Percentiles rank a stretch among this genome's conserved stretches.
Evolutionary conservation across 2,888 invertebrate genomes (phyloP).

Genomic region (Lycophotia porphyrea): DNA sequence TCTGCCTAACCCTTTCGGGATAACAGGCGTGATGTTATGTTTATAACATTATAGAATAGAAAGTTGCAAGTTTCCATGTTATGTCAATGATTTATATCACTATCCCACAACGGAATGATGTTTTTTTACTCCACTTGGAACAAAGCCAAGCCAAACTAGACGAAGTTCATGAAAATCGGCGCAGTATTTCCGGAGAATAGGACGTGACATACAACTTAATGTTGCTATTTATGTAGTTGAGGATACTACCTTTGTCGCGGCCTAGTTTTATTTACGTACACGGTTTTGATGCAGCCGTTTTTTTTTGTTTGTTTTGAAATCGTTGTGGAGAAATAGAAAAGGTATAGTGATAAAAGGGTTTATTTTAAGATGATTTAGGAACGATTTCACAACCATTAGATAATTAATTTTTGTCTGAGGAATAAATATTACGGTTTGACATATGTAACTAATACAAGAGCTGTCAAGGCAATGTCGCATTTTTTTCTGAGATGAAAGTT

Average conservation of each 20-base stretch:
- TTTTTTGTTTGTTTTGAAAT: too few relatives aligned
- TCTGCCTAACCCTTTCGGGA: background rate
- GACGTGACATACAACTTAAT: conserved; percentile 43
- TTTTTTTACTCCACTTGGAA: conserved; percentile 51
- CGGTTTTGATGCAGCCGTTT: too few relatives aligned
- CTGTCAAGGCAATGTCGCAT: too few relatives aligned
- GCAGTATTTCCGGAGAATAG: conserved; percentile 44
- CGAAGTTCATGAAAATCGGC: conserved; percentile 49
- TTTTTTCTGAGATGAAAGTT: too few relatives aligned
- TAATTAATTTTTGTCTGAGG: too few relatives aligned
- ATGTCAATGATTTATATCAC: conserved; percentile 41
- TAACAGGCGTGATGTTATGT: background rate
- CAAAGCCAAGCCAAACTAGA: conserved; percentile 37
- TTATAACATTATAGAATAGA: background rate
- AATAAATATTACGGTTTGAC: too few relatives aligned
- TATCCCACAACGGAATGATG: conserved; percentile 31
- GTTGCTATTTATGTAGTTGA: conserved; percentile 31
- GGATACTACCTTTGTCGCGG: conserved; percentile 4
- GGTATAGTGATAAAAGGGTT: too few relatives aligned
- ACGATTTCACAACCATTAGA: too few relatives aligned
- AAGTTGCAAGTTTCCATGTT: conserved; percentile 8
- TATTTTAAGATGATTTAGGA: too few relatives aligned
- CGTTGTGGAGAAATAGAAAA: too few relatives aligned
- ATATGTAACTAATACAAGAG: too few relatives aligned
- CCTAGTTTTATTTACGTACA: conserved; percentile 8